Evolutionary conservation across 2,797 vertebrate species (phyloP), one percentile per base, ranked within the genome.

Genomic region (Picus viridis): DNA sequence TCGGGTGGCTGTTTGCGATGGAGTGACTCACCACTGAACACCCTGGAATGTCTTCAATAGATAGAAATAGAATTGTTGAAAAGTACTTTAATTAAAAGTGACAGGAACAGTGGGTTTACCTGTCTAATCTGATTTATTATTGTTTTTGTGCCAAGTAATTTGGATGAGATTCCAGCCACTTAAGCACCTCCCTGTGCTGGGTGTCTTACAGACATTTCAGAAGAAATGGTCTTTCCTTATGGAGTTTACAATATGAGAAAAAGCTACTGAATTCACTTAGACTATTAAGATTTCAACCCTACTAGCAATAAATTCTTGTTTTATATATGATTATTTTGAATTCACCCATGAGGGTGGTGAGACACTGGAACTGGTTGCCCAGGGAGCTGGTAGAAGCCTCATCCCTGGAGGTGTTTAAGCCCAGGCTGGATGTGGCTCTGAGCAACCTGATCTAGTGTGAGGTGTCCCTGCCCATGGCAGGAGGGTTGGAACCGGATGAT

Each of bases 121-220:
- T 73, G 47, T 73, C 80, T 82, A 53, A 91, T 79, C 32, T 82
- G 81, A 92, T 88, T 86, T 90, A 93, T 85, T 68, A 74, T 34
- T 26, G 3, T 27, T 85, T 23, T 11, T 6, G 19, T 87, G 89
- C 39, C 89, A 90, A 49, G 18, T 57, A 77, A 78, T 79, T 92
- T 85, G 75, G 65, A 76, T 80, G 56, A 84, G 39, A 70, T 79
- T 87, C 43, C 61, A 92, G 70, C 7, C 27, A 69, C 71, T 68
- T 41, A 36, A 84, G 7, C 53, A 81, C 15, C 34, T 88, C 78
- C 53, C 20, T 27, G 10, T 63, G 17, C 34, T 62, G 82, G 18
- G 15, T 62, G 61, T 73, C 45, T 77, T 41, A 26, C 2, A 84
- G 74, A 54, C 6, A 30, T 84, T 81, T 43, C 76, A 84, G 67